Evolutionary conservation across 2,888 invertebrate genomes (phyloP), one percentile per base, ranked within the genome.

Genomic region (Ichneumoninae sp.): DNA sequence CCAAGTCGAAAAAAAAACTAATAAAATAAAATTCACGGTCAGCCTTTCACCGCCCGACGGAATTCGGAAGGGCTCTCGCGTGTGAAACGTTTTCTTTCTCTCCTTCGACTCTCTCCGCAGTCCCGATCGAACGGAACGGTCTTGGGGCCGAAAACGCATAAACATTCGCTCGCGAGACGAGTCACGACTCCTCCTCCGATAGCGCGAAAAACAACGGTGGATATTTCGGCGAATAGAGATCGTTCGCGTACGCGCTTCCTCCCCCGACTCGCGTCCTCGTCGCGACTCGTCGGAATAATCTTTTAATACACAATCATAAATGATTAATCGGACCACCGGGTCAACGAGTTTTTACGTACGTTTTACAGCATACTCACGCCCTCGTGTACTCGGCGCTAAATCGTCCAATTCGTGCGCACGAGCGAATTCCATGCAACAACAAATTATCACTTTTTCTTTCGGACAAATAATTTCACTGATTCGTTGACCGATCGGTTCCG

Each of bases 401-500:
- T 77, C 71, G 66, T 82, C 57, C 13, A 57, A 47, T 52, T 65
- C 77, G 60, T 69, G 47, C 52, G 13, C 19, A 30, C 50, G 71
- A 80, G 69, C 66, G 69, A 54, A 54, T 73, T 75, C 50, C 76
- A 83, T 76, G 76, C 77, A 30, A 70, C 8, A 22, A 79, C 60
- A 57, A 76, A 76, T 26, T 13, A 44, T 30, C 33, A 71, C 50
- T 75, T 75, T 54, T 60, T 69, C n/a, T 63, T 52, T 71, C 52
- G 47, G 8, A 1, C 10, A 8, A 40, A 40, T 40, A 40, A 10
- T 40, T 40, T 71, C 63, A 26, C 52, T 66, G 10, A 40, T 65
- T 65, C 69, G 60, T 19, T 22, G 13, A 47, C 65, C 7, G 30
- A 30, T 60, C 60, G n/a, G 33, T n/a, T 1, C 30, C 60, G 30